These are phyloP conservation scores for Psococerastis gibbosa DNA, from an alignment of 2,888 invertebrate species.

Conservation along the genomic window DNA sequence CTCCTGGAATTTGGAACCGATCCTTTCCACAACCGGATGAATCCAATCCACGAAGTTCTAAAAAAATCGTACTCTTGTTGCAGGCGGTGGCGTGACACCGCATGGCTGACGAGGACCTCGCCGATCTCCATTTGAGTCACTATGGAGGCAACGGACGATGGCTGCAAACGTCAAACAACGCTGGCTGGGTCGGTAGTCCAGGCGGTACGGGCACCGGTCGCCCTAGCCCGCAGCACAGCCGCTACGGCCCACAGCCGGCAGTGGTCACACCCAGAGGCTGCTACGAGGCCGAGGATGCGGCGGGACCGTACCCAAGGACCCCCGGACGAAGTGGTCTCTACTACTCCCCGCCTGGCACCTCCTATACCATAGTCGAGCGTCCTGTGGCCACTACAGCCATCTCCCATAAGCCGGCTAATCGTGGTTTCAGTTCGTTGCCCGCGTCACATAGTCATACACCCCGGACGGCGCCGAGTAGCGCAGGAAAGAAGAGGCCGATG, in stretches of 20 bases:
- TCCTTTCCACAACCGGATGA: no score
- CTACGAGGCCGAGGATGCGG: constrained; percentile 26
- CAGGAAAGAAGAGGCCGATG: constrained; percentile 55
- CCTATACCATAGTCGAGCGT: constrained; percentile 72
- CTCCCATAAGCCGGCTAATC: constrained; percentile 32
- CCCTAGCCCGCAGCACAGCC: constrained; percentile 33
- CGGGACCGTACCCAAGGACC: constrained; percentile 24
- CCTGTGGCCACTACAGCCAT: constrained; percentile 44
- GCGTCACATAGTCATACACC: constrained; percentile 14
- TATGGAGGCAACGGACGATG: constrained; percentile 18
- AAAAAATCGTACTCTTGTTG: constrained; percentile 15
- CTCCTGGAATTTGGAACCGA: no score
- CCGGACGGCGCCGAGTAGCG: constrained; percentile 22
- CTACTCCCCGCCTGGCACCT: constrained; percentile 76
- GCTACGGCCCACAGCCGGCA: constrained; percentile 21
- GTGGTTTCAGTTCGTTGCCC: constrained; percentile 23
- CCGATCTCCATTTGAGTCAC: constrained; percentile 25
- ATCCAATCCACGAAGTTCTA: no score
- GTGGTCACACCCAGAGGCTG: constrained; percentile 23
- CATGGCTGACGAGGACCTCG: constrained; percentile 26
- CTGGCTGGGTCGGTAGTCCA: constrained; percentile 18
- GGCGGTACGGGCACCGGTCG: constrained; percentile 25
- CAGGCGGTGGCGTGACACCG: constrained; percentile 24
- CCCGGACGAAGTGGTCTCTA: constrained; percentile 31
- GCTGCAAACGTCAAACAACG: constrained; percentile 20